Evolutionary conservation across 92 coral and sea anemone genomes (phyloP), one percentile per base, ranked within the genome.

Genomic region (Actinostola sp.): DNA sequence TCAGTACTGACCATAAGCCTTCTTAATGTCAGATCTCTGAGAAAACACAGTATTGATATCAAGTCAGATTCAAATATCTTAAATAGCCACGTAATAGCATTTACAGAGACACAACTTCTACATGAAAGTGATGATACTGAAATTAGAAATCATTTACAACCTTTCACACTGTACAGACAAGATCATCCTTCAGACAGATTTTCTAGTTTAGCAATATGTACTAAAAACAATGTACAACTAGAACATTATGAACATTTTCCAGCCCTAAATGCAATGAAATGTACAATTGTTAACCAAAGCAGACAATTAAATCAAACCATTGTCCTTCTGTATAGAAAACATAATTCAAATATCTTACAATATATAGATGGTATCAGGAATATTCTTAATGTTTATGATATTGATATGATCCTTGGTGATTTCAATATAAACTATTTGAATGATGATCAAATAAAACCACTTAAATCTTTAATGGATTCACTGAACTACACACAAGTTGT

Each of bases 41-140:
- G 63, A 25, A 87, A 87, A 78, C 92, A 87, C 29, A 82, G 92
- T 32, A 87, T 77, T 77, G 88, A 87, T 53, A 25, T 53, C 1
- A 72, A 59, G 32, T 35, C 27, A 63, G 85, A 87, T 43, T 27
- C 70, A 24, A 71, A 45, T 23, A 14, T 87, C 3, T 66, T 50
- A 43, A 54, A 49, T 17, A 70, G 67, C 64, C 85, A 84, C 66
- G 42, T 72, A 2, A 10, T 84, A 21, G 42, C 61, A 17, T 70
- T 83, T 17, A 74, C 86, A 73, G 82, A 80, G 24, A 86, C 91
- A 49, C 86, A 86, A 34, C 82, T 85, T 64, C 49, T 64, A 26
- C 80, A 67, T 50, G 34, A 42, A 45, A 49, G 33, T 29, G 8
- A 29, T 62, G 78, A 70, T 29, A 42, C 31, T 17, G 49, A 84